Evolutionary conservation across 2,888 invertebrate genomes (phyloP).

Genomic region (Pseudococcus longispinus): DNA sequence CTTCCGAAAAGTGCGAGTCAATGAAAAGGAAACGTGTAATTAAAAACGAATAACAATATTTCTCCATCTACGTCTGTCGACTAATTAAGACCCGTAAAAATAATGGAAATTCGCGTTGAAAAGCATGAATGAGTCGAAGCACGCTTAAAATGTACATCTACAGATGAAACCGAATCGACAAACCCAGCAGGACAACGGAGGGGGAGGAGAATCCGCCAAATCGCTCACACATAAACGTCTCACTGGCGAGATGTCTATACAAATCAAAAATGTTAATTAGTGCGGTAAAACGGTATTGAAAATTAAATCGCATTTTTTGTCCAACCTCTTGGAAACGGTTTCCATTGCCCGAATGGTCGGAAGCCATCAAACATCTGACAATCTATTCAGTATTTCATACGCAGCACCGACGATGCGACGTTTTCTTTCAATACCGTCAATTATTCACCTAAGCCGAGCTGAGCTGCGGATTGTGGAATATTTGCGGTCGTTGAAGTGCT

Average conservation of each 20-base stretch:
- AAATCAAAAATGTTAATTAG: constrained; percentile 44
- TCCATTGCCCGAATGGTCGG: not conserved
- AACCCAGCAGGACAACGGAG: not conserved
- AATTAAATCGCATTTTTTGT: constrained; percentile 11
- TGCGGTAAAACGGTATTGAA: constrained; percentile 27
- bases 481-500: not conserved
- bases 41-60: constrained; percentile 18
- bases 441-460: not conserved
- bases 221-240: too few relatives aligned
- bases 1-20: constrained; percentile 10
- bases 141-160: not conserved
- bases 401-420: not conserved
- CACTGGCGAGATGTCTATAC: not conserved
- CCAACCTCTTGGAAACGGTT: not conserved
- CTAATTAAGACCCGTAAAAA: not conserved
- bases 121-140: not conserved
- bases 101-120: not conserved
- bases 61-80: not conserved
- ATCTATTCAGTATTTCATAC: not conserved
- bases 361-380: constrained; percentile 29
- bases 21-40: constrained; percentile 33
- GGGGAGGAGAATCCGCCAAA: too few relatives aligned
- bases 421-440: not conserved
- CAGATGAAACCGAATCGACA: not conserved
- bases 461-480: not conserved